Percentiles rank a stretch among this genome's conserved stretches.
phyloP scores from a whole-genome alignment of 1,140 invertebrate genomes.

The Subanguina moxae region DNA sequence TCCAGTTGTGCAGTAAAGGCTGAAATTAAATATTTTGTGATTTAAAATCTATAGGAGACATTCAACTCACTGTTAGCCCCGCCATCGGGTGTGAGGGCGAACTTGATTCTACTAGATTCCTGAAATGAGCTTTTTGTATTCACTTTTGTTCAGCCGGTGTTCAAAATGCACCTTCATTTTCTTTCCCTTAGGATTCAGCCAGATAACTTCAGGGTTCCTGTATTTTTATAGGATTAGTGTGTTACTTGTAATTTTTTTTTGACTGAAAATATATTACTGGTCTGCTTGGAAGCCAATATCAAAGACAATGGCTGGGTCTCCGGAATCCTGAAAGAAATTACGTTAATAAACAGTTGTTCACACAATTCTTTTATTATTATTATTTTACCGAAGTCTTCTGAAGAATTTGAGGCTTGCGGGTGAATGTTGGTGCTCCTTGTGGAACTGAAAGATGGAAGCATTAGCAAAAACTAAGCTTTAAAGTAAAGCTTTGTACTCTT shows the following conservation, averaged over 20 bases:
- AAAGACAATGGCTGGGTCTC: conserved; percentile 59
- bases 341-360: no score
- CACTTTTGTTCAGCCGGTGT: no score
- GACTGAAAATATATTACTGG: neutral
- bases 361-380: no score
- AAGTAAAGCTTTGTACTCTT: neutral
- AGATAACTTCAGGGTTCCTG: conserved; percentile 57
- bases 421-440: conserved; percentile 59
- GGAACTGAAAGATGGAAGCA: conserved; percentile 45
- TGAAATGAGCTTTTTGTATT: no score
- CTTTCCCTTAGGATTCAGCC: conserved; percentile 59
- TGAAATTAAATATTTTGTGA: neutral
- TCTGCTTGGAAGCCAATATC: conserved; percentile 59
- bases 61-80: conserved; percentile 41
- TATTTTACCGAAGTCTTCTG: conserved; percentile 57
- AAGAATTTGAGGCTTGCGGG: conserved; percentile 57
- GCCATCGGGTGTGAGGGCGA: conserved; percentile 48
- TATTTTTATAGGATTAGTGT: neutral
- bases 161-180: conserved; percentile 50
- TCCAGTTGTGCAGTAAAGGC: conserved; percentile 58
- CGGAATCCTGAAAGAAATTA: conserved; percentile 5
- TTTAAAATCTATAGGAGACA: neutral
- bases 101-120: conserved; percentile 58
- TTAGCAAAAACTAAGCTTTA: neutral
- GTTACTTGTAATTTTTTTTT: neutral